These are phyloP conservation scores for Cebus imitator DNA, from an alignment of 2,113 vertebrate genomes.

Conservation along the genomic window DNA sequence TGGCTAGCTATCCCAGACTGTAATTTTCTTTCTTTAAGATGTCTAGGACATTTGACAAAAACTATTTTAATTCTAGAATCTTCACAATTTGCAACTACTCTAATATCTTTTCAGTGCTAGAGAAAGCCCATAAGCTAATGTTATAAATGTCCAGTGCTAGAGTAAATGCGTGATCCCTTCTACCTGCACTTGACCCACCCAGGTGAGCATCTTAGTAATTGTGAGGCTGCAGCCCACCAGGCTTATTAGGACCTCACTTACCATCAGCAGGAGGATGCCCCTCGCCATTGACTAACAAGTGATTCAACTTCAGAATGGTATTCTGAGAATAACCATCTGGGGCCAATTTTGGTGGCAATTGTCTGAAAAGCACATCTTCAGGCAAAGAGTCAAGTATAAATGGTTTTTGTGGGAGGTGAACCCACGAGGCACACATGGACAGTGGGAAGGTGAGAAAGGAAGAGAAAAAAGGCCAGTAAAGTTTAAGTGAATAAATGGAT, in stretches of 20 bases:
- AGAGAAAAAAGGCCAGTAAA: background rate
- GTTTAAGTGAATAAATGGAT: background rate
- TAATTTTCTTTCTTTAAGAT: background rate
- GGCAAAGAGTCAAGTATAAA: background rate
- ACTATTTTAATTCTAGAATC: background rate
- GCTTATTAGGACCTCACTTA: fast-evolving
- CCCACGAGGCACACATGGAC: background rate
- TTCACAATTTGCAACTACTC: background rate
- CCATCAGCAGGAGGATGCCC: background rate
- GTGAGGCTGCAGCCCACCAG: background rate
- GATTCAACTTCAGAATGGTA: background rate
- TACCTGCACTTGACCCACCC: background rate
- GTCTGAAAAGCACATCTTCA: background rate
- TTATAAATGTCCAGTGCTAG: background rate
- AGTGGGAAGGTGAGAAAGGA: background rate
- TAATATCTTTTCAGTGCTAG: background rate
- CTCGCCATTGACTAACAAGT: background rate
- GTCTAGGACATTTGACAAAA: background rate
- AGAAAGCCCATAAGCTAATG: background rate
- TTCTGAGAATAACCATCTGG: background rate
- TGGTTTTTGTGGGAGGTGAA: background rate
- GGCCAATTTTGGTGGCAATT: background rate
- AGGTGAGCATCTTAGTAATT: background rate
- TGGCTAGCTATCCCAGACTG: background rate
- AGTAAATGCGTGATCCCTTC: background rate